Percentiles rank a stretch among this genome's conserved stretches.
phyloP scores from a whole-genome alignment of 2,113 vertebrate species.

The Coreoperca whiteheadi region DNA sequence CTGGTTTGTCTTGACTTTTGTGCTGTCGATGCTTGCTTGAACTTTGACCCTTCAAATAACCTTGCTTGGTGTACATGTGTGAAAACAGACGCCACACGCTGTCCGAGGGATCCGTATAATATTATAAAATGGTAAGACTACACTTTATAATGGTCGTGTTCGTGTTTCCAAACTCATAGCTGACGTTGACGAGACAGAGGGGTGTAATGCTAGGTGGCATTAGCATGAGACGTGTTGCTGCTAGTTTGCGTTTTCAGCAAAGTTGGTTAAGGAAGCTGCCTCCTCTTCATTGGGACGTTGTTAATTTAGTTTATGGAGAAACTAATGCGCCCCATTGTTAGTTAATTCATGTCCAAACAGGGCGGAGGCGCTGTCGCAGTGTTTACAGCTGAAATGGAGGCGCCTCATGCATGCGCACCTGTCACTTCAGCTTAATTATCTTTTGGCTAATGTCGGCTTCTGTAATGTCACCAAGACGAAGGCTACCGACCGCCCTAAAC shows the following conservation, averaged over 20 bases:
- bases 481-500: background rate
- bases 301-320: background rate
- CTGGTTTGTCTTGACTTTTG: background rate
- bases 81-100: background rate
- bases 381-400: background rate
- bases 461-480: background rate
- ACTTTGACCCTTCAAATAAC: slow-evolving; percentile 72
- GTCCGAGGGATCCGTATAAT: background rate
- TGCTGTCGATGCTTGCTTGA: slow-evolving; percentile 32
- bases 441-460: background rate
- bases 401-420: background rate
- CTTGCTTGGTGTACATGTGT: slow-evolving; percentile 73
- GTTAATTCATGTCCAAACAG: background rate
- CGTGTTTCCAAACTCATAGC: background rate
- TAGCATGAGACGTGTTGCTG: background rate
- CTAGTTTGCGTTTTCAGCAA: background rate
- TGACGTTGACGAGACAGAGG: too few relatives aligned
- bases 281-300: background rate
- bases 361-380: background rate
- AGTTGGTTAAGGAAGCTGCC: background rate
- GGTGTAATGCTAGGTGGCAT: background rate
- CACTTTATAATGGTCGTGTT: fast-evolving
- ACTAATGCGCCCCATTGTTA: background rate
- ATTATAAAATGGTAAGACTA: slow-evolving; percentile 69
- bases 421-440: background rate